Evolutionary conservation across 2,113 vertebrate genomes (phyloP), one percentile per base, ranked within the genome.

Genomic region (Paradoxurus hermaphroditus): DNA sequence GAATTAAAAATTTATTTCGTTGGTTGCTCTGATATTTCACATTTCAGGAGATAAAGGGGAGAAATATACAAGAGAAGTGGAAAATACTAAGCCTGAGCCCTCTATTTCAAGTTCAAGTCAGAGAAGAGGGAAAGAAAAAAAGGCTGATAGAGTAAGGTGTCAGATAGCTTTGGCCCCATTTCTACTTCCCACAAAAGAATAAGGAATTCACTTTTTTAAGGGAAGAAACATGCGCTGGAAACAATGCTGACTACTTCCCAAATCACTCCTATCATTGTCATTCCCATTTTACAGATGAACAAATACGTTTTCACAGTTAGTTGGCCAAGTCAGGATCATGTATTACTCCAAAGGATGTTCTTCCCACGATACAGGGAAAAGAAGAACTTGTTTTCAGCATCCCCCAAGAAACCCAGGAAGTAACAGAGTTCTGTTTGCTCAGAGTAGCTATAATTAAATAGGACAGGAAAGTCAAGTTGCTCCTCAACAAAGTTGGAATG

Each of bases 31-130:
- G 25, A 41, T 75, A 94, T 79, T 51, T 95, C 25, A 67, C 5
- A 82, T 49, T 82, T 91, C 72, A 68, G 87, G 51, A 90, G 18
- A 86, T 39, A 82, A 95, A 27, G 36, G 39, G 14, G 8, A 5
- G 5, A 12, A 67, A 75, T 51, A 7, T 31, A 3, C 0, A 75
- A 65, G 0, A 62, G 23, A 4, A 78, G 23, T 65, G 27, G 31
- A 94, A 90, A 97, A 82, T 46, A 90, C 27, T 70, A 51, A 77
- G 11, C 23, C 34, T 27, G 34, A 63, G 27, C 0, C 8, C 23
- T 65, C 56, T 82, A 51, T 46, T 84, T 95, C 68, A 81, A 73
- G 44, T 77, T 94, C n/a, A 95, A 96, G 72, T 6, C 13, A 81
- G 34, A 91, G 27, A 94, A 88, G 14, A 90, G 7, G 27, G 10